Evolutionary conservation across 2,113 vertebrate species (phyloP).

Genomic region (Corythornis cristatus): DNA sequence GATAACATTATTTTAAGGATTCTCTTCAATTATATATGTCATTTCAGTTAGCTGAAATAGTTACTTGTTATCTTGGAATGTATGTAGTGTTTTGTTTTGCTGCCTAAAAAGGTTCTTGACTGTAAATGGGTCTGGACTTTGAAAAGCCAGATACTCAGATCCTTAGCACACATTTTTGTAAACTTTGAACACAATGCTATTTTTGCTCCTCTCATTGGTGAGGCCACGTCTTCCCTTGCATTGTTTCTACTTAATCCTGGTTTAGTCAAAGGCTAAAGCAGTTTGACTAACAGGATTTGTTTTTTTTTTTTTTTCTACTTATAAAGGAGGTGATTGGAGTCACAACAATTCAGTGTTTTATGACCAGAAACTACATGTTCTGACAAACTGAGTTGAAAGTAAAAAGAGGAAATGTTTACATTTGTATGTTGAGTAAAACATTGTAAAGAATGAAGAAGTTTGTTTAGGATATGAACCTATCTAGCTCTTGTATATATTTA

Average conservation of each 20-base stretch:
- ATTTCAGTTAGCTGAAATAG: neutral
- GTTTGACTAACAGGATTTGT: neutral
- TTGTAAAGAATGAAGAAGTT: neutral
- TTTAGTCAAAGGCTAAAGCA: neutral
- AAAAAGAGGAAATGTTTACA: neutral
- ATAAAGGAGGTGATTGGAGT: neutral
- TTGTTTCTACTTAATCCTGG: neutral
- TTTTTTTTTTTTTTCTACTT: too few species aligned
- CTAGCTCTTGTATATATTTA: neutral
- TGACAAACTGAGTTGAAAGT: neutral
- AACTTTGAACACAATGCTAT: neutral
- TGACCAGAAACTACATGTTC: neutral
- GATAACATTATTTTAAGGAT: neutral
- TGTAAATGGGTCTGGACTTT: neutral
- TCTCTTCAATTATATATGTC: neutral
- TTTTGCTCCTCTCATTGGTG: neutral
- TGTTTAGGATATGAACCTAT: neutral
- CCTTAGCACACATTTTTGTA: neutral
- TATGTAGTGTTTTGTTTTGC: neutral
- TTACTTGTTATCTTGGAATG: neutral
- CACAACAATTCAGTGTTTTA: neutral
- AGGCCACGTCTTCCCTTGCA: neutral
- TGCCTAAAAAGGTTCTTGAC: neutral
- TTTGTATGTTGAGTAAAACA: neutral
- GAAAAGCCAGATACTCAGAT: neutral